These are phyloP conservation scores for Romanomermis culicivorax DNA, from an alignment of 2,888 invertebrate genomes.

Conservation along the genomic window DNA sequence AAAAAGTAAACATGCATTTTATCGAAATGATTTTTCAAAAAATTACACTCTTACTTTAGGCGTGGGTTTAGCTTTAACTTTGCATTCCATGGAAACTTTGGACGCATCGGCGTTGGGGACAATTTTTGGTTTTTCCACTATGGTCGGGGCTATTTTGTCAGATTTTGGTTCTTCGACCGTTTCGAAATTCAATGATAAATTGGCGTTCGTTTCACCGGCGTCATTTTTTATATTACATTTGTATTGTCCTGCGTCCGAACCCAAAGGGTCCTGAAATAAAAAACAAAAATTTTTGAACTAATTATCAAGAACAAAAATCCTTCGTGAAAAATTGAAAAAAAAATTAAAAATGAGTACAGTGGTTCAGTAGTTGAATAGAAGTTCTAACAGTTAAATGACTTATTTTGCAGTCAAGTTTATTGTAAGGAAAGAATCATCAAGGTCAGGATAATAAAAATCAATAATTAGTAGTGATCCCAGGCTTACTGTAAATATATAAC, in stretches of 20 bases:
- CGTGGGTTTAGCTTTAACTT: slow-evolving; percentile 48
- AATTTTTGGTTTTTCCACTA: slow-evolving; percentile 93
- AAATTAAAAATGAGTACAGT: background rate
- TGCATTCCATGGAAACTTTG: slow-evolving; percentile 85
- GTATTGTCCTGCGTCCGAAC: slow-evolving; percentile 88
- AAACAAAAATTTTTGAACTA: slow-evolving; percentile 1
- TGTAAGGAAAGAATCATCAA: no score
- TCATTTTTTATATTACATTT: slow-evolving; percentile 91
- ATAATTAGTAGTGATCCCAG: no score
- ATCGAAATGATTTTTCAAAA: no score
- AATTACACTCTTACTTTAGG: no score
- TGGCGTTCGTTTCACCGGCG: slow-evolving; percentile 86
- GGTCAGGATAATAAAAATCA: no score
- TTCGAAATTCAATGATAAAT: slow-evolving; percentile 85
- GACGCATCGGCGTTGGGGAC: slow-evolving; percentile 94
- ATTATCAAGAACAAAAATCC: slow-evolving; percentile 3
- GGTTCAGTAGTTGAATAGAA: no score
- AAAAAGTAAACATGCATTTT: no score
- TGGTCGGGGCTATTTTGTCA: slow-evolving; percentile 44
- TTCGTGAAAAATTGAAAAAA: background rate
- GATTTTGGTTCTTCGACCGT: background rate
- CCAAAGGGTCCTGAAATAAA: slow-evolving; percentile 55
- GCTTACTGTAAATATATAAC: no score
- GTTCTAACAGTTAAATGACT: no score
- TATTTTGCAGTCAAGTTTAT: no score